Evolutionary conservation across 2,113 vertebrate species (phyloP), one percentile per base, ranked within the genome.

Genomic region (Machaerirhynchus nigripectus): DNA sequence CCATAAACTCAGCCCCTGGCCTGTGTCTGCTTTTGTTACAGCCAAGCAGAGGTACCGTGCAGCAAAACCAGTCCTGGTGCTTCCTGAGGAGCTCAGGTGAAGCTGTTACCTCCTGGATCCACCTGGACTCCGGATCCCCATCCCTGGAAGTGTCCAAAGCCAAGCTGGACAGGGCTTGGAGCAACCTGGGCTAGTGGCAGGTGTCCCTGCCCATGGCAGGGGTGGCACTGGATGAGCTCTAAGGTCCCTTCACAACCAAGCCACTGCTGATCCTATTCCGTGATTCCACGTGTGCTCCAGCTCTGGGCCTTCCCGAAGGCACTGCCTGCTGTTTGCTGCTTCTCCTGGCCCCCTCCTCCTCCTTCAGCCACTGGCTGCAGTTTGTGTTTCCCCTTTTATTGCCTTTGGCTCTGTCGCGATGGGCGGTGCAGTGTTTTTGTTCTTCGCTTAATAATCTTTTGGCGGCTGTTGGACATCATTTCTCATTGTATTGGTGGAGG

Each of bases 401-500:
- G 97, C 97, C 97, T 97, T 97, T 98, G 98, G 98, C 98, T 97
- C 94, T 1, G 39, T 64, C n/a, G 40, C 88, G 42, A 93, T 94
- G 98, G 98, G 98, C 59, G 94, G 97, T 89, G 95, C 93, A 87
- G 97, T 79, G 63, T 97, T 97, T 97, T 97, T 97, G 92, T 96
- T 97, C 95, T 96, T 94, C 77, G 12, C 91, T 97, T 98, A 96
- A 98, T 98, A 98, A 98, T 95, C 79, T 96, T 90, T 90, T 98
- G 98, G 97, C 97, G 92, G 97, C 91, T 10, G 86, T 53, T 78
- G 91, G 95, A 75, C 85, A 89, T 97, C 91, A 75, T 98, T 98
- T 95, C 97, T 98, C 97, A 97, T 98, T 98, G 97, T 98, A 98
- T 98, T 82, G 94, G 96, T 96, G 96, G 96, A 97, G 96, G 97